phyloP scores from a whole-genome alignment of 2,888 invertebrate species.

The Yponomeuta malinellus region DNA sequence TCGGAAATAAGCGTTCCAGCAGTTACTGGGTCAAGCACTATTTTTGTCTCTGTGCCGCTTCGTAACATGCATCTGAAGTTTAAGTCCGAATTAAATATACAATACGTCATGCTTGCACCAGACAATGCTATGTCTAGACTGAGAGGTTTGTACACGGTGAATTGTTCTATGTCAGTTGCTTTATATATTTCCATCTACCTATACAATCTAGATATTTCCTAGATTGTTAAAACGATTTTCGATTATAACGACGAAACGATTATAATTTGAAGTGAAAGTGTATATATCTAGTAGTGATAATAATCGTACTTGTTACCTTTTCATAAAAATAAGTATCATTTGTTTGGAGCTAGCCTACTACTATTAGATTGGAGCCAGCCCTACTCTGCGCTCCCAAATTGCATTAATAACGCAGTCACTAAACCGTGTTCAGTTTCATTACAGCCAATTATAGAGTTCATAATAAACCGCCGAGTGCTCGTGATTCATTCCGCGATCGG shows the following conservation, averaged over 20 bases:
- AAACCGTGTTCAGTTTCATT: conserved; percentile 8
- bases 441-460: conserved; percentile 13
- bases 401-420: background rate
- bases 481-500: conserved; percentile 30
- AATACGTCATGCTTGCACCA: background rate
- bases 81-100: conserved; percentile 39
- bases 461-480: conserved; percentile 13
- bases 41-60: conserved; percentile 61
- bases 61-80: conserved; percentile 49
- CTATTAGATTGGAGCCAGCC: background rate
- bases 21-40: conserved; percentile 70
- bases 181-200: too few species aligned
- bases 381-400: background rate
- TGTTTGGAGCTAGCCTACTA: too few species aligned
- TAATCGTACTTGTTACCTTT: too few species aligned
- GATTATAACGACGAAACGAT: too few species aligned
- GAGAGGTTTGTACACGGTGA: too few species aligned
- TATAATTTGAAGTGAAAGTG: too few species aligned
- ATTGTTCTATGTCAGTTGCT: too few species aligned
- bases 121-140: too few species aligned
- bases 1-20: conserved; percentile 73
- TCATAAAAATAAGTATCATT: background rate
- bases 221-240: too few species aligned
- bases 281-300: too few species aligned
- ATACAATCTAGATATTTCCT: too few species aligned